phyloP scores from a whole-genome alignment of 2,888 invertebrate genomes.

The Luperina testacea region DNA sequence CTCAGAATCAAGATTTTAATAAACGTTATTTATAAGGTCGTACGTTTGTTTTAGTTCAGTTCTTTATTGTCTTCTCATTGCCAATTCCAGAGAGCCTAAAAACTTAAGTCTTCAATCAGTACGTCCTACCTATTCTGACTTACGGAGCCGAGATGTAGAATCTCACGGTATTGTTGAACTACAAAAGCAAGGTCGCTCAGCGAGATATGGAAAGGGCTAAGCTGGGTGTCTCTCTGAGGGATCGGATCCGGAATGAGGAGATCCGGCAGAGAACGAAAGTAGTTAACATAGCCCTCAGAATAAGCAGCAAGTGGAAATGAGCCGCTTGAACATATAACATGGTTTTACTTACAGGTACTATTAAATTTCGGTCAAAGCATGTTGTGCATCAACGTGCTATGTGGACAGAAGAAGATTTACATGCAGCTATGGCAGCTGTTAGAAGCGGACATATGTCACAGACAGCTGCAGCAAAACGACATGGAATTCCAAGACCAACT shows the following conservation, averaged over 20 bases:
- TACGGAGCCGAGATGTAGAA: not conserved
- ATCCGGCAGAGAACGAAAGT: not conserved
- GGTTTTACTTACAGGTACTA: not conserved
- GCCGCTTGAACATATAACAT: no score
- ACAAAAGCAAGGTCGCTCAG: not conserved
- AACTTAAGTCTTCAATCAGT: not conserved
- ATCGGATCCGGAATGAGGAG: not conserved
- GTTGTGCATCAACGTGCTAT: not conserved
- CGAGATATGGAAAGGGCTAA: not conserved
- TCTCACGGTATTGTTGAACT: not conserved
- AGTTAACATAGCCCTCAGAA: not conserved
- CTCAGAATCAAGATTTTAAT: not conserved
- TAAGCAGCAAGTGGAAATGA: not conserved
- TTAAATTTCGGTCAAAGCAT: not conserved
- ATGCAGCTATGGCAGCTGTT: slow-evolving; percentile 2
- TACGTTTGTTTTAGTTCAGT: not conserved
- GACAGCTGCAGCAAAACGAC: not conserved
- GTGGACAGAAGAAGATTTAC: slow-evolving; percentile 15
- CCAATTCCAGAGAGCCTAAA: not conserved
- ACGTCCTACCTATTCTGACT: not conserved
- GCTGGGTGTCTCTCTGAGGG: not conserved
- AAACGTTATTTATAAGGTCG: not conserved
- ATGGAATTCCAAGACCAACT: slow-evolving; percentile 17
- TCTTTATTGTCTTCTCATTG: not conserved
- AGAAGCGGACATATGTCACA: not conserved